Evolutionary conservation across 2,888 invertebrate genomes (phyloP), one percentile per base, ranked within the genome.

Genomic region (Aplocera efformata): DNA sequence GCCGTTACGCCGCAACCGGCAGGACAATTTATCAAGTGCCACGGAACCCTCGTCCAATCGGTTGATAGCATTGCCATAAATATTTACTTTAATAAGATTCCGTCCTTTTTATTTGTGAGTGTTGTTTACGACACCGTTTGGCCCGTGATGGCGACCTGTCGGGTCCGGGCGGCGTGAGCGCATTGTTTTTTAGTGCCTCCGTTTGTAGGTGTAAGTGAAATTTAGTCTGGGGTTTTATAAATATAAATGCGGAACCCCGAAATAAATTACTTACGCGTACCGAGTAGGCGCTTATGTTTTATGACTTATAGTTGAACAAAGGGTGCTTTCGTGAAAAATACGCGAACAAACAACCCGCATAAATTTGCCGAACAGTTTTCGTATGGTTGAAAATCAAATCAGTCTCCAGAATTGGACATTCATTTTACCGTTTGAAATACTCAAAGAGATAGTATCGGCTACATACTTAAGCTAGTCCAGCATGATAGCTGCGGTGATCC

Each of bases 21-120:
- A 66, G 71, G 77, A 78, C 82, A 77, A 85, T 86, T 85, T 86
- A 84, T 86, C 86, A 85, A 79, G 72, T 66, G 74, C 71, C 77
- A 71, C 75, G 65, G 70, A 72, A 80, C 81, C 81, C 85, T 84
- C 76, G 79, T 82, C 83, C 85, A 80, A 85, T 83, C 80, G 83
- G 75, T 81, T 83, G 83, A 85, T 83, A 77, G 83, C 79, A 78
- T 75, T 79, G 80, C 82, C 80, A 86, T 86, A 85, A 86, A 88
- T 88, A 86, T 86, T 86, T 86, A 84, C 84, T 86, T 88, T 85
- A 84, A 85, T 88, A 86, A 85, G 79, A 85, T 84, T 82, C 81
- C 75, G 79, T 79, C 81, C 80, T 73, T 84, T 82, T 79, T 81
- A 81, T 82, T 81, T 74, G 74, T 66, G 65, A 70, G 66, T 68